phyloP scores from a whole-genome alignment of 2,888 invertebrate species.

The Nomada hirtipes region DNA sequence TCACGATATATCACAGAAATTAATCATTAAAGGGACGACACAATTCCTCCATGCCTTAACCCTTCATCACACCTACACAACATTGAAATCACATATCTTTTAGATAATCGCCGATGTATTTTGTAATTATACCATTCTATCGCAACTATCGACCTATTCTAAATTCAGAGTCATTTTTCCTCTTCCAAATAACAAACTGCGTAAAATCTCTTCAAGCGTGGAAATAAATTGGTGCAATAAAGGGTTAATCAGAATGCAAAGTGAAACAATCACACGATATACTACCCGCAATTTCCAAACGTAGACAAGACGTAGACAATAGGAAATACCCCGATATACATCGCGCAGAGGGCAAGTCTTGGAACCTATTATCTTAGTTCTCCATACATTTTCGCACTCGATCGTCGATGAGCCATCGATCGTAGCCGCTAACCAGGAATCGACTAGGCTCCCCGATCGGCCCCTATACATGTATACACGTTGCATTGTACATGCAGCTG shows the following conservation, averaged over 20 bases:
- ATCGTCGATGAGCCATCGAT: background rate
- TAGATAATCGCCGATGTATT: too few species aligned
- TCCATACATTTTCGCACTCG: conserved; percentile 8
- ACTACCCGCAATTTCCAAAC: background rate
- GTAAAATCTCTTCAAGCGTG: too few species aligned
- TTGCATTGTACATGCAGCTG: conserved; percentile 25
- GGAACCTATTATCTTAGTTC: background rate
- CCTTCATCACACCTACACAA: too few species aligned
- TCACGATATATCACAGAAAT: too few species aligned
- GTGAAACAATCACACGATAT: background rate
- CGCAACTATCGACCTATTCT: too few species aligned
- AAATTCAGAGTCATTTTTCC: too few species aligned
- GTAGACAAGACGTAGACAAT: background rate
- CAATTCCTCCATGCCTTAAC: too few species aligned
- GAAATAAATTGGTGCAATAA: background rate
- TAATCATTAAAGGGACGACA: too few species aligned
- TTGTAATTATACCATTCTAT: too few species aligned
- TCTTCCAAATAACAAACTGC: too few species aligned
- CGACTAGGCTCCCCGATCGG: background rate
- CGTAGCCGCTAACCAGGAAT: background rate
- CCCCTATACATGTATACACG: conserved; percentile 3
- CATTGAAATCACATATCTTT: too few species aligned
- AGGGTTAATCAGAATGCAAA: background rate
- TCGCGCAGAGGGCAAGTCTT: background rate
- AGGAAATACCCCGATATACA: background rate